Conservation (phyloP, 64 coral and sea anemone genomes). For the Catalaphyllia jardinei region DNA sequence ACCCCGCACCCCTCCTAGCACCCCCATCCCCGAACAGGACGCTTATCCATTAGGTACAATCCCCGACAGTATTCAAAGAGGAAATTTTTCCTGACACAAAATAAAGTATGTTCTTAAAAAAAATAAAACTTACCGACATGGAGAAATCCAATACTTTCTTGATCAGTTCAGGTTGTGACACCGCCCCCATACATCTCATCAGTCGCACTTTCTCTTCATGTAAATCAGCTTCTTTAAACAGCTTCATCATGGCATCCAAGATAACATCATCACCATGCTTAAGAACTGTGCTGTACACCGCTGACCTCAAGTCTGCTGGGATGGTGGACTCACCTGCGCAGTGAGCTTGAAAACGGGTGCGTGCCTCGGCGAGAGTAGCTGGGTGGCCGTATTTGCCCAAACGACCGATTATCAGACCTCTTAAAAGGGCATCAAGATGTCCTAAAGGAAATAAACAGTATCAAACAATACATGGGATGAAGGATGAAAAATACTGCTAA, state of each 20-base stretch:
- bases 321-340: conserved; percentile 69
- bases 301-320: conserved; percentile 82
- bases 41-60: too few species aligned
- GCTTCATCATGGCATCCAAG: conserved; percentile 70
- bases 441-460: conserved; percentile 36
- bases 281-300: conserved; percentile 89
- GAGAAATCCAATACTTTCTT: conserved; percentile 89
- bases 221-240: conserved; percentile 84
- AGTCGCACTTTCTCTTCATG: conserved; percentile 90
- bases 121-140: conserved; percentile 63
- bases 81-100: too few species aligned
- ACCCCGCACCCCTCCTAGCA: too few species aligned
- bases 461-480: not conserved
- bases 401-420: conserved; percentile 76
- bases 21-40: too few species aligned
- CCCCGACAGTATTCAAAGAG: too few species aligned
- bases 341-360: conserved; percentile 81
- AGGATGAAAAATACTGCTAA: not conserved
- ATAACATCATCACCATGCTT: conserved; percentile 71
- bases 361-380: conserved; percentile 76
- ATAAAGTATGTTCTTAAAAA: too few species aligned
- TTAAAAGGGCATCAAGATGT: conserved; percentile 90
- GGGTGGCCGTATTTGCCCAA: conserved; percentile 82
- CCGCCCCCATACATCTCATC: conserved; percentile 89
- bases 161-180: conserved; percentile 86